Evolutionary conservation across 2,888 invertebrate species (phyloP), one percentile per base, ranked within the genome.

Genomic region (Ophion costatus): DNA sequence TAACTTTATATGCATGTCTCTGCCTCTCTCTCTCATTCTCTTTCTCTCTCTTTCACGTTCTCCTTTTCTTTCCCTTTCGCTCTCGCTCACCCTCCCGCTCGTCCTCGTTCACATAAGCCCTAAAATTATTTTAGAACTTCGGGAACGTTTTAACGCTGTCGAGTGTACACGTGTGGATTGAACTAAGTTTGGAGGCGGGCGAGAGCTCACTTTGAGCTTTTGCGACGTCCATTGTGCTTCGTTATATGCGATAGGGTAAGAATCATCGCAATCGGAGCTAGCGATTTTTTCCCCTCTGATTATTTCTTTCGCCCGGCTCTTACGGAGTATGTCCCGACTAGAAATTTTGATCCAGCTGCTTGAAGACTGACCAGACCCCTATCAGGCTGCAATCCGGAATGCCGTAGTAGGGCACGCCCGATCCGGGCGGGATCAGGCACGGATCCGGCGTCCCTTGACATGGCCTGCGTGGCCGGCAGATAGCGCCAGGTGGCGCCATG

Each of bases 51-150:
- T 64, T 22, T 38, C 29, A 57, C 10, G 45, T 51, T 67, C 64
- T 80, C 74, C 79, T 42, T 79, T 75, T 76, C 69, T 82, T 71
- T 71, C 51, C 79, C 57, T 82, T 51, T 42, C 67, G 56, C 74
- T 79, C 45, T 77, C 71, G 24, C 24, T 64, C 11, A 64, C 6
- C 59, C 59, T 10, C 80, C 78, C 75, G 75, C 69, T 79, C 56
- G 82, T 24, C 75, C 67, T 24, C 77, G 57, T 83, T 82, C 24
- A 74, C 63, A 79, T 51, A 73, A 66, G 76, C 71, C 82, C 79
- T 82, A 85, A 71, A 73, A 73, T 80, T 82, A 85, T 59, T 82
- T 84, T 86, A 86, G 85, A 88, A 87, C 87, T 86, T 85, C 29
- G 82, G 82, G 79, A 87, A 86, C 86, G 82, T 56, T 81, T 78